Evolutionary conservation across 2,113 vertebrate species (phyloP).

Genomic region (Pycnonotus jocosus): DNA sequence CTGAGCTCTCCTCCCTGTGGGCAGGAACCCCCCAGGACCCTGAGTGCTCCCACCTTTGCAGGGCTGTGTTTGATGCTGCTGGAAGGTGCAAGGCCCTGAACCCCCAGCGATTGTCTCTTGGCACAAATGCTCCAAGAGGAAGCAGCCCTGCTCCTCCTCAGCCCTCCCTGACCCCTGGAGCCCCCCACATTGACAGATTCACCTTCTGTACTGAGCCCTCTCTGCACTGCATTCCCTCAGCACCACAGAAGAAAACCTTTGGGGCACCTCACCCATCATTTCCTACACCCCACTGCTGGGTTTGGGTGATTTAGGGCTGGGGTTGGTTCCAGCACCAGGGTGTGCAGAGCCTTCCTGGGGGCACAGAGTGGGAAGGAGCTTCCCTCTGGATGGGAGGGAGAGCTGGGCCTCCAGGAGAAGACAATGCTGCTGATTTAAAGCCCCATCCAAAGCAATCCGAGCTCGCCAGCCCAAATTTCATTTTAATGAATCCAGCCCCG

Average conservation of each 20-base stretch:
- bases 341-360: not conserved
- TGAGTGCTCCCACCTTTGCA: not conserved
- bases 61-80: not conserved
- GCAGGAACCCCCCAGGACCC: not conserved
- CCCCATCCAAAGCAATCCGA: not conserved
- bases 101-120: not conserved
- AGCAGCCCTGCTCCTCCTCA: not conserved
- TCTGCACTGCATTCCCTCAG: not conserved
- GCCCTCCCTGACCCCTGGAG: not conserved
- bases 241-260: rapidly evolving
- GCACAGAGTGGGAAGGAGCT: not conserved
- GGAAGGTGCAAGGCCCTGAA: not conserved
- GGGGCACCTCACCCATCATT: not conserved
- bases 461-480: conserved; percentile 9
- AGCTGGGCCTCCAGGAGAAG: not conserved
- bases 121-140: not conserved
- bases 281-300: not conserved
- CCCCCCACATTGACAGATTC: not conserved
- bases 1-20: not conserved
- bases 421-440: not conserved
- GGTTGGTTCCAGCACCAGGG: rapidly evolving
- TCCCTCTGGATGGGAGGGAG: not conserved
- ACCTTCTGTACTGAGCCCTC: not conserved
- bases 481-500: conserved; percentile 59
- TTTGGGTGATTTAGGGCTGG: not conserved